Conservation (phyloP, 2,888 invertebrate genomes). For the Erannis defoliaria region DNA sequence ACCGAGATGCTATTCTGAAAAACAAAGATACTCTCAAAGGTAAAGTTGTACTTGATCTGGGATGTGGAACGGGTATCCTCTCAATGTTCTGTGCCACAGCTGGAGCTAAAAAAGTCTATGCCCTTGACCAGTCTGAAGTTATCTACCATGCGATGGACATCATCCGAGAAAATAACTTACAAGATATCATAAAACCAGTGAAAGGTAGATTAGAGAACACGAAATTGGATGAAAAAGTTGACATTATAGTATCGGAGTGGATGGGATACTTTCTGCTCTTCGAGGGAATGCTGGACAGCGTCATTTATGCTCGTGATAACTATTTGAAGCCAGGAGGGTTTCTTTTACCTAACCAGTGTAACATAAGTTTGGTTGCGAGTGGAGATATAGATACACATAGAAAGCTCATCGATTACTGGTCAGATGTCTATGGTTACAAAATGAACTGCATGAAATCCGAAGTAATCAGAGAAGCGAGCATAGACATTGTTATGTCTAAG, state of each 20-base stretch:
- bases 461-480: slow-evolving; percentile 91
- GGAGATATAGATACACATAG: slow-evolving; percentile 91
- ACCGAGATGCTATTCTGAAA: slow-evolving; percentile 92
- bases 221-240: slow-evolving; percentile 92
- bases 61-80: slow-evolving; percentile 98
- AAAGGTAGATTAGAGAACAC: slow-evolving; percentile 96
- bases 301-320: slow-evolving; percentile 95
- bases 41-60: slow-evolving; percentile 96
- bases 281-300: slow-evolving; percentile 98
- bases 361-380: slow-evolving; percentile 92
- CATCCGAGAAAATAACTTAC: slow-evolving; percentile 93
- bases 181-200: slow-evolving; percentile 90
- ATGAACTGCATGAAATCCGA: slow-evolving; percentile 96
- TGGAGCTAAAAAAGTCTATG: slow-evolving; percentile 96
- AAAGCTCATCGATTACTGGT: slow-evolving; percentile 94
- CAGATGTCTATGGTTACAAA: slow-evolving; percentile 96
- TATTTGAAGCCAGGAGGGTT: slow-evolving; percentile 92
- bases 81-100: slow-evolving; percentile 99
- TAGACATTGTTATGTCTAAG: slow-evolving; percentile 82
- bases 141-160: slow-evolving; percentile 98
- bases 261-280: slow-evolving; percentile 99
- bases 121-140: slow-evolving; percentile 98
- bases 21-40: slow-evolving; percentile 90
- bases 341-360: slow-evolving; percentile 94
- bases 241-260: slow-evolving; percentile 98